A percentile compares a stretch with the other conserved stretches of the same genome.
phyloP scores from a whole-genome alignment of 1,140 invertebrate species.

The Triops cancriformis region DNA sequence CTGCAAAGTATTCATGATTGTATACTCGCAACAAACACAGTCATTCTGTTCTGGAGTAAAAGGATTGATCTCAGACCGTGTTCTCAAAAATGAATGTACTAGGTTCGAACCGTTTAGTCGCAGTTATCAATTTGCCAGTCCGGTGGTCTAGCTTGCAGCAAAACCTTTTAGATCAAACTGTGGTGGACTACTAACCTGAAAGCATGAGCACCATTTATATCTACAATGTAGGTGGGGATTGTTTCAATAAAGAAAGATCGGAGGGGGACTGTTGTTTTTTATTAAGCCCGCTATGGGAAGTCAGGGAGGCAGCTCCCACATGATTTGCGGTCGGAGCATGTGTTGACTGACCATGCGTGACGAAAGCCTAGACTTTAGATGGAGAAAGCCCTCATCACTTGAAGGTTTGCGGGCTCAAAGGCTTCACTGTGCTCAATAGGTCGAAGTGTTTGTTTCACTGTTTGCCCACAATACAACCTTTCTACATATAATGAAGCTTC shows the following conservation, averaged over 20 bases:
- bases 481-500: too few species aligned
- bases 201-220: neutral
- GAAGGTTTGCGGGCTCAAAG: neutral
- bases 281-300: neutral
- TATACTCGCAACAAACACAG: neutral
- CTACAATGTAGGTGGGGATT: neutral
- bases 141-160: neutral
- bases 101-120: neutral
- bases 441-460: neutral
- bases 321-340: neutral
- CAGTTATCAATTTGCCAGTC: neutral
- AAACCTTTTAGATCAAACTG: neutral
- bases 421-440: neutral
- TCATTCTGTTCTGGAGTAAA: neutral
- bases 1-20: too few species aligned
- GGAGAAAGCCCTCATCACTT: neutral
- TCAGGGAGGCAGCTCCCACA: neutral
- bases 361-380: neutral
- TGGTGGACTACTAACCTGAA: slow-evolving; percentile 7
- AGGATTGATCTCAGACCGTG: neutral
- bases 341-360: slow-evolving; percentile 1
- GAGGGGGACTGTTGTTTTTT: neutral
- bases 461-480: neutral
- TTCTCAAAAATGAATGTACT: neutral
- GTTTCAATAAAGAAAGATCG: neutral